phyloP scores from a whole-genome alignment of 2,888 invertebrate species.

The Stenurella melanura region DNA sequence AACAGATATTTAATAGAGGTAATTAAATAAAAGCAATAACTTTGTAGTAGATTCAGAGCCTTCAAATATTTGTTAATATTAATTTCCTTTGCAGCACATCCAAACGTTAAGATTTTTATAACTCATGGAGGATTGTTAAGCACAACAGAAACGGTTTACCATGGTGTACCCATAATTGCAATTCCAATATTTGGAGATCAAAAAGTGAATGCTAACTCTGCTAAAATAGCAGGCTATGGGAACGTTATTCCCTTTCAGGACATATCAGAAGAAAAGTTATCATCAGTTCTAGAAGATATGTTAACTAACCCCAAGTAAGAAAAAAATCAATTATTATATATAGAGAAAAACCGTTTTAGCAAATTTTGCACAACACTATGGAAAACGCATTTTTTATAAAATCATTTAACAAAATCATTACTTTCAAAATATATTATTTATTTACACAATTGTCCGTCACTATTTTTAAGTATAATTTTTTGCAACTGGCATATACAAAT shows the following conservation, averaged over 20 bases:
- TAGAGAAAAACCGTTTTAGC: no score
- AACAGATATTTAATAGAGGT: no score
- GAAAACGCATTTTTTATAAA: no score
- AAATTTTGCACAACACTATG: no score
- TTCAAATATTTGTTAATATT: neutral
- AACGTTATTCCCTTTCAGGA: constrained; percentile 29
- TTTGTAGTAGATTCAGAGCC: no score
- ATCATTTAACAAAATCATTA: no score
- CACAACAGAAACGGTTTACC: constrained; percentile 46
- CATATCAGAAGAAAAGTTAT: constrained; percentile 41
- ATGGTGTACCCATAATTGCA: constrained; percentile 49
- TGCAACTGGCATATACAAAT: no score
- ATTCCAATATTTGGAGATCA: constrained; percentile 50
- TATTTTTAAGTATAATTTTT: no score
- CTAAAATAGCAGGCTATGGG: constrained; percentile 36
- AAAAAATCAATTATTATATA: no score
- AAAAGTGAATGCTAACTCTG: constrained; percentile 44
- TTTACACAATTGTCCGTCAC: no score
- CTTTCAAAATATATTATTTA: no score
- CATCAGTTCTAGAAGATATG: constrained; percentile 42
- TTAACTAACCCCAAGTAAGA: constrained; percentile 49
- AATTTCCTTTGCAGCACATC: constrained; percentile 37
- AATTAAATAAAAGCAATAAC: no score
- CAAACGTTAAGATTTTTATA: constrained; percentile 48
- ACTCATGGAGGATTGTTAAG: constrained; percentile 46